Evolutionary conservation across 2,113 vertebrate genomes (phyloP).

Genomic region (Jacana jacana): DNA sequence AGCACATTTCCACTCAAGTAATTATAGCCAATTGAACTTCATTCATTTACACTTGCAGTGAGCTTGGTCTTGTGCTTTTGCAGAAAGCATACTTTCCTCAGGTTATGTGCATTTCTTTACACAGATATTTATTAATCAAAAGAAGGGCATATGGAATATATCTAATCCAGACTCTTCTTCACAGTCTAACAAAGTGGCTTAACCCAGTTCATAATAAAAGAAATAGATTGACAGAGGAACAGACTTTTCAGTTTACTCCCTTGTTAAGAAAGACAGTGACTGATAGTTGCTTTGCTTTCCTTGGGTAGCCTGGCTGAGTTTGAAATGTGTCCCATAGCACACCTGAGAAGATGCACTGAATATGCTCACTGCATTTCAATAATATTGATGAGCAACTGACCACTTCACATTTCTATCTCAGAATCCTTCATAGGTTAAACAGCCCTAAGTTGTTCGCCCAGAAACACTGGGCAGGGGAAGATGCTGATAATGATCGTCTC

Average conservation of each 20-base stretch:
- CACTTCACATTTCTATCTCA: neutral
- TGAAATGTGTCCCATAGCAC: neutral
- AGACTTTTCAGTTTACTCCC: neutral
- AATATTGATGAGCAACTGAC: neutral
- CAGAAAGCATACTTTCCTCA: neutral
- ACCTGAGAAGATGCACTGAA: neutral
- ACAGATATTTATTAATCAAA: neutral
- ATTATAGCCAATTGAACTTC: neutral
- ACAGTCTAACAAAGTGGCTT: neutral
- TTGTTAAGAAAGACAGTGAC: neutral
- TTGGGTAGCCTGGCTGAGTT: neutral
- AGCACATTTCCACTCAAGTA: neutral
- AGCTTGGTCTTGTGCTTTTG: neutral
- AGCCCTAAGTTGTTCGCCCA: neutral
- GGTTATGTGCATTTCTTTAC: neutral
- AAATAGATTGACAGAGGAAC: neutral
- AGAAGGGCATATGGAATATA: neutral
- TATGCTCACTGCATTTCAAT: neutral
- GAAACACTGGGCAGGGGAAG: neutral
- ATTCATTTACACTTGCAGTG: neutral
- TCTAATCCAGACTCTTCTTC: neutral
- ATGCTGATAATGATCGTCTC: neutral
- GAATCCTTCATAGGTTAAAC: neutral
- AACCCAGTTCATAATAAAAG: neutral
- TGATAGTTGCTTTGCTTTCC: neutral